These are phyloP conservation scores for Typhlichthys eigenmanni DNA, from an alignment of 2,797 vertebrate genomes.

Conservation along the genomic window DNA sequence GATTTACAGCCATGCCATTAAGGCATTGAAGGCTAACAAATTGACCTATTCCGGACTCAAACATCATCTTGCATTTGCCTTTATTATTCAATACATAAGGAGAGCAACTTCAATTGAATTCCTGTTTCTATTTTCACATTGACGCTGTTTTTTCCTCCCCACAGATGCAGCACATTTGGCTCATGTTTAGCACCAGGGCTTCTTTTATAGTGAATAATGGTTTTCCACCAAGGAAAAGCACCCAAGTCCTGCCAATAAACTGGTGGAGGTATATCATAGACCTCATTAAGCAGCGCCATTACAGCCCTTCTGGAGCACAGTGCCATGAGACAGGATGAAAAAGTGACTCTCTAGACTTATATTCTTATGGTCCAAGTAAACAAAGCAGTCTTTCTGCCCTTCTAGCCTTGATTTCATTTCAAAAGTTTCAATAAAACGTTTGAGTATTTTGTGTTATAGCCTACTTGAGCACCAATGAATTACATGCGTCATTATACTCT, in stretches of 20 bases:
- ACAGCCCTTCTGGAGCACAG: slow-evolving; percentile 63
- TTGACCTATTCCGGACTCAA: no score
- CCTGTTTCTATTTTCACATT: slow-evolving; percentile 35
- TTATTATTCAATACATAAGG: neutral
- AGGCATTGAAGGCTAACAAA: no score
- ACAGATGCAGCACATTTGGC: slow-evolving; percentile 37
- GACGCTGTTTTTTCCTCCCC: slow-evolving; percentile 15
- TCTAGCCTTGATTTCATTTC: slow-evolving; percentile 42
- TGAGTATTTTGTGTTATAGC: slow-evolving; percentile 29
- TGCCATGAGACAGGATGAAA: slow-evolving; percentile 59
- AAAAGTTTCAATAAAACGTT: slow-evolving; percentile 38
- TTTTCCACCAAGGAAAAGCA: slow-evolving; percentile 49
- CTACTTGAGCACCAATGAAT: neutral
- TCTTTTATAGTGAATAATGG: slow-evolving; percentile 64
- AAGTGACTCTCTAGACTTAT: slow-evolving; percentile 46
- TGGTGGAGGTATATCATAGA: slow-evolving; percentile 66
- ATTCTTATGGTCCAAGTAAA: slow-evolving; percentile 47
- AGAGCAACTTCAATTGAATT: slow-evolving; percentile 20
- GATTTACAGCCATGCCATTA: no score
- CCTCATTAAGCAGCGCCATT: slow-evolving; percentile 71
- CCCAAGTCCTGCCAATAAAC: slow-evolving; percentile 65
- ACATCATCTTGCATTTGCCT: slow-evolving; percentile 2
- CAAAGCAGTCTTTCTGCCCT: slow-evolving; percentile 42
- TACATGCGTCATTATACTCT: no score
- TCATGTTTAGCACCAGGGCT: slow-evolving; percentile 37